Percentiles rank a stretch among this genome's conserved stretches.
Evolutionary conservation across 2,888 invertebrate genomes (phyloP).

Genomic region (Ischnus inquisitorius): DNA sequence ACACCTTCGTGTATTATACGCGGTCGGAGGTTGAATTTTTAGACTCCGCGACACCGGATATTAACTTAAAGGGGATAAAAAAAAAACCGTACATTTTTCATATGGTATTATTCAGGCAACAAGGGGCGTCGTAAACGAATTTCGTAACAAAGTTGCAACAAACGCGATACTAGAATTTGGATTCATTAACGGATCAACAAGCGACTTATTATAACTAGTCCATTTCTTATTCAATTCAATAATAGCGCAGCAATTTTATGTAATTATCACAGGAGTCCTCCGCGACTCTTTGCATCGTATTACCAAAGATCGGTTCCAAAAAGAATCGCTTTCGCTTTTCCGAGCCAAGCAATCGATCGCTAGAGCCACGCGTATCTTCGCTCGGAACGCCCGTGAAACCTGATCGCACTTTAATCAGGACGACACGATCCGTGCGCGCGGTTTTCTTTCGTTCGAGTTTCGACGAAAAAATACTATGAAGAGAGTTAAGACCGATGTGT

Average conservation of each 20-base stretch:
- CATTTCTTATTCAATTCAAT: no score
- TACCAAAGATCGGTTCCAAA: neutral
- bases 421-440: neutral
- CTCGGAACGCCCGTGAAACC: neutral
- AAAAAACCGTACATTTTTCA: neutral
- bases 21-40: conserved; percentile 20
- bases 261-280: no score
- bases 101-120: no score
- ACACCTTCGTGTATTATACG: neutral
- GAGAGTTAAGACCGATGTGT: neutral
- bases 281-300: neutral
- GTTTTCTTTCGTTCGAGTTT: neutral
- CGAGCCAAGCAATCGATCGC: neutral
- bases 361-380: neutral
- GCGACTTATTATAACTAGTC: no score
- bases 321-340: neutral
- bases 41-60: neutral
- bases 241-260: no score
- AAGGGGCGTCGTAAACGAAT: no score
- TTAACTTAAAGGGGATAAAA: conserved; percentile 5
- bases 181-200: no score
- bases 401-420: neutral
- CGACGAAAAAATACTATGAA: neutral
- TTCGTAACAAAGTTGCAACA: no score
- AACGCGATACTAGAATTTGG: no score